Evolutionary conservation across 2,113 vertebrate species (phyloP).

Genomic region (Mugil cephalus): DNA sequence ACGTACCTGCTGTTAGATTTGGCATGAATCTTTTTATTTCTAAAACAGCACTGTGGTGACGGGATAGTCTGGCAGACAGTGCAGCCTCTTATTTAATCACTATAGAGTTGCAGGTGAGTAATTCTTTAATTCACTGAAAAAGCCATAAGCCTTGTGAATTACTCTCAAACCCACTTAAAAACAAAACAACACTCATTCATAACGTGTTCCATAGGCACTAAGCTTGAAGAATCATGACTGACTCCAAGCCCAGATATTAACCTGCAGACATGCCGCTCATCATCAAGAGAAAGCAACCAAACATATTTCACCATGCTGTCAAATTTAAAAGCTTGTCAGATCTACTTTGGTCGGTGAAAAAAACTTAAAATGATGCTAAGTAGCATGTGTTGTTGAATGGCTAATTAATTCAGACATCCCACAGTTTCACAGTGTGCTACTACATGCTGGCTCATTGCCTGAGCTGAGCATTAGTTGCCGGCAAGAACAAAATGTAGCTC

Average conservation of each 20-base stretch:
- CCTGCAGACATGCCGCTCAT: slow-evolving; percentile 23
- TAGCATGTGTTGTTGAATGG: slow-evolving; percentile 14
- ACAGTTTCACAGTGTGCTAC: slow-evolving; percentile 30
- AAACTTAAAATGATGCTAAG: slow-evolving; percentile 10
- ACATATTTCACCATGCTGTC: slow-evolving; percentile 34
- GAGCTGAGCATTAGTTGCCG: slow-evolving; percentile 9
- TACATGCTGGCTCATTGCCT: slow-evolving; percentile 7
- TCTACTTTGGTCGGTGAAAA: slow-evolving; percentile 11
- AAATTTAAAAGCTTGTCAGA: slow-evolving; percentile 34
- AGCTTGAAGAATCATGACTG: no score
- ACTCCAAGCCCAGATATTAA: not conserved
- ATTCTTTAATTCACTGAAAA: slow-evolving; percentile 14
- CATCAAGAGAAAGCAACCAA: slow-evolving; percentile 28
- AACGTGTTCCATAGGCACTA: not conserved
- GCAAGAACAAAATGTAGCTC: slow-evolving; percentile 15
- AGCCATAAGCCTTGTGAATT: slow-evolving; percentile 18
- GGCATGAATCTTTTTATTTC: slow-evolving; percentile 39
- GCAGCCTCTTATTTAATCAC: slow-evolving; percentile 20
- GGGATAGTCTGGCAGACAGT: slow-evolving; percentile 4
- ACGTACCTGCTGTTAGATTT: slow-evolving; percentile 59
- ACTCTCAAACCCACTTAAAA: slow-evolving; percentile 1
- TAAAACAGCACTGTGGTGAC: slow-evolving; percentile 12
- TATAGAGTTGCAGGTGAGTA: slow-evolving; percentile 12
- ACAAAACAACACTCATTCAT: not conserved
- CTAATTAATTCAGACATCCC: slow-evolving; percentile 48